Evolutionary conservation across 1,140 invertebrate genomes (phyloP), one percentile per base, ranked within the genome.

Genomic region (Orussus abietinus): DNA sequence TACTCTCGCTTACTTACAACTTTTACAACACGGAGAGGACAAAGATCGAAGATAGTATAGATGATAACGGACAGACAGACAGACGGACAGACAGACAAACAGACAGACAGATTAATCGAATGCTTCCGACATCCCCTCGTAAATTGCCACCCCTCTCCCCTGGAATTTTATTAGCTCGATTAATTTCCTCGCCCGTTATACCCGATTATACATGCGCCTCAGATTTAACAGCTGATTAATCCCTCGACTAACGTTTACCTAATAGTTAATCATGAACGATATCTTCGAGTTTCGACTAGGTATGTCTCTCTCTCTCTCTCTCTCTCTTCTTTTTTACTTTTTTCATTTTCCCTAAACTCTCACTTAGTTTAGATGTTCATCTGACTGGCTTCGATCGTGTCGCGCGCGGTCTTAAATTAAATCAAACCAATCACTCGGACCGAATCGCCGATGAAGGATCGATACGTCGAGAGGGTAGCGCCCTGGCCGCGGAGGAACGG

Each of bases 21-120:
- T 56, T 67, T 57, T 67, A 64, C 51, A 70, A 71, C 64, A 70
- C 62, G 60, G 57, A 69, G 60, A 71, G 58, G 67, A 64, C 66
- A 58, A 46, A 51, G 55, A 63, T 54, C 49, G 51, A 55, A 64
- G 59, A 54, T 59, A 61, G 61, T 45, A 57, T 59, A 57, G 53
- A 57, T 59, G 54, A 58, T 50, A 56, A 65, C 34, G 57, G 61
- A 65, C 64, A 67, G 56, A 62, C 58, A 58, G 55, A 58, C 55
- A 49, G 44, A 54, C 55, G 59, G 52, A 65, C 57, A 50, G 52
- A 62, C 62, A 65, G 59, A 64, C 59, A 69, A 56, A 70, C 59
- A 61, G 54, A 61, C 62, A 64, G 57, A 65, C 59, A 55, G 58
- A 59, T 54, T 57, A 63, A 47, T 59, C 51, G 57, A 57, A 45